Base-by-base conservation (phyloP, 2,888 invertebrate species). In the Tinea semifulvella region DNA sequence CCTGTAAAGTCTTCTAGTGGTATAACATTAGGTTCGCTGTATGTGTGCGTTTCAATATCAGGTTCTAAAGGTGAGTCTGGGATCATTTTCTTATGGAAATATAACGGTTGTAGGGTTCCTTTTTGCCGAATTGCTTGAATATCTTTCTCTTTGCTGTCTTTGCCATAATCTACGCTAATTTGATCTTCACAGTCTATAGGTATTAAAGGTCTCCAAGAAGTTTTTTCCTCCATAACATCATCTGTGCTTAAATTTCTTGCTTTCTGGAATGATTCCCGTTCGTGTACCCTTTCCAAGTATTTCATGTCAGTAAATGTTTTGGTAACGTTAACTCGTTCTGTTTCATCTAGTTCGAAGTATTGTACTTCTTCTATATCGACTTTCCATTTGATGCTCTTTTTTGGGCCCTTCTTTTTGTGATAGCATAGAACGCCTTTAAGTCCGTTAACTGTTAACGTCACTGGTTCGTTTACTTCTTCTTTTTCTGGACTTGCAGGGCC, bases 331-430 rank as follows among this genome's bases (percentile, higher is more conserved):
- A 96, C 94, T 60, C 98, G 85, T 74, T 98, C 98, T 11, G 92
- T 96, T 73, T 96, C 97, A 69, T 98, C 97, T 53, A 97, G 75
- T 68, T 97, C 97, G 68, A 98, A 98, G 71, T 88, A 96, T 56
- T 91, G 88, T 46, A 94, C 83, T 58, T 92, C 88, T 56, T 91
- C 91, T 22, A 98, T 76, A 52, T 90, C 87, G 4, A 84, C 72
- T 59, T 90, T 90, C 90, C 94, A 96, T 60, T 88, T 87, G 3
- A 92, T 85, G 53, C 87, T 86, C 66, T 92, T 91, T 63, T 91
- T 94, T 2, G 89, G 90, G 2, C 90, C 91, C 64, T 87, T 89
- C 52, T 85, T 85, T 54, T 91, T 89, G 49, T 90, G 88, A 53
- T 88, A 83, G 55, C 90, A 83, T 6, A 94, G 75, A 17, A 91